These are phyloP conservation scores for Ecdyonurus torrentis DNA, from an alignment of 2,888 invertebrate species.

Conservation along the genomic window DNA sequence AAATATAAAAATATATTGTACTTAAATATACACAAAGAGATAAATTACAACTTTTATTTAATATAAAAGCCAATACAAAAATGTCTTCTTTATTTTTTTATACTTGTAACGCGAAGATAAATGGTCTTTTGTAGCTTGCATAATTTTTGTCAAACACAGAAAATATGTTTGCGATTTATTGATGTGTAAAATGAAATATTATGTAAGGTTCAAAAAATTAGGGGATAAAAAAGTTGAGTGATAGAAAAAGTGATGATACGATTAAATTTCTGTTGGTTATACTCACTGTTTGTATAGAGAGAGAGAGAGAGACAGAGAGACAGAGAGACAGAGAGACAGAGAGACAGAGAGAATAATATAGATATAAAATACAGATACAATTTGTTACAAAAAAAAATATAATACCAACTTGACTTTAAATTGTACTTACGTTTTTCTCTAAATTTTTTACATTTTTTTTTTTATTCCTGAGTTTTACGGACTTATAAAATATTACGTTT, in stretches of 20 bases:
- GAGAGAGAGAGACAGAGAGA: background rate
- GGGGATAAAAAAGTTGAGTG: background rate
- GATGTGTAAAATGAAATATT: background rate
- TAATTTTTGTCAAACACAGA: background rate
- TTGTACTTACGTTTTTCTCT: too few species aligned
- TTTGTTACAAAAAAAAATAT: too few species aligned
- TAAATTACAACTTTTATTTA: background rate
- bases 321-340: background rate
- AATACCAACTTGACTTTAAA: too few species aligned
- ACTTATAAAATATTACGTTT: too few species aligned
- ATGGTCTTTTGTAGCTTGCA: background rate
- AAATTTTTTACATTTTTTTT: too few species aligned
- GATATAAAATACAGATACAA: too few species aligned
- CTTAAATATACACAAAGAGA: too few species aligned
- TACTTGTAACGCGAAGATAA: background rate
- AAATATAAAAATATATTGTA: too few species aligned
- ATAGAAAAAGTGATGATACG: background rate
- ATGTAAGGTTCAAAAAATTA: background rate
- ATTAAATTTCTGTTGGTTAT: background rate
- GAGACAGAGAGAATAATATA: too few species aligned
- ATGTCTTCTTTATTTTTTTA: background rate
- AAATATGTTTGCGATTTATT: background rate
- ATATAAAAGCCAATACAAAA: background rate
- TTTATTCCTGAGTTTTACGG: too few species aligned
- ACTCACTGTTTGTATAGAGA: background rate